Base-by-base conservation (phyloP, 2,113 vertebrate species). In the Sylvietta virens region DNA sequence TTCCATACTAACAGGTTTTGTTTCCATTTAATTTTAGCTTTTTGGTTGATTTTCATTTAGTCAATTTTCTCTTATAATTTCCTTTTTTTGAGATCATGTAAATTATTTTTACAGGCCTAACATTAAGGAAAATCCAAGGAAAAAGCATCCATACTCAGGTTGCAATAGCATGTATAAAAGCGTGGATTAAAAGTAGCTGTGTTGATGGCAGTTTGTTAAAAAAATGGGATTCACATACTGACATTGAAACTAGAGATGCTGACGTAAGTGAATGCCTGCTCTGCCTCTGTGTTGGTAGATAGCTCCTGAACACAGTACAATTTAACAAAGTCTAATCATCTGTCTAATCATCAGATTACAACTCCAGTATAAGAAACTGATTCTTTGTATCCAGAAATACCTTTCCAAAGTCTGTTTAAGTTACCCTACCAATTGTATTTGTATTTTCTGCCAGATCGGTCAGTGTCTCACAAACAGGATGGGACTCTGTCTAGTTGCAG, bases 11-110 rank as follows among this genome's bases (percentile, higher is more conserved):
- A 65, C 30, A 83, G 40, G 20, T 80, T 88, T 94, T 39, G 16
- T 95, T 94, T 92, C 71, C 33, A 80, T 77, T 91, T 94, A 80
- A 93, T 86, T 83, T 92, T 83, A 86, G 58, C 14, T 90, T 96
- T 88, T 66, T 20, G 20, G n/a, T 73, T 93, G 70, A 73, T 77
- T 58, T 77, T n/a, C 42, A 56, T 92, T 64, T 53, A 92, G 62
- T 45, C 53, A 37, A 45, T 69, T 85, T 90, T 93, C 37, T 61
- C 71, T 69, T 56, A 78, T 11, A 40, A 71, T 87, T 74, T 64
- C 53, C 44, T 37, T 82, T 53, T 40, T 28, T 64, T 39, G n/a
- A 86, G 20, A 37, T 60, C 62, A 88, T 26, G 16, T 45, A 81
- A 79, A 67, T 45, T 6, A 65, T 60, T 92, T 62, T 54, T 77